These are phyloP conservation scores for Cydia pomonella DNA, from an alignment of 1,140 invertebrate species.

Conservation along the genomic window DNA sequence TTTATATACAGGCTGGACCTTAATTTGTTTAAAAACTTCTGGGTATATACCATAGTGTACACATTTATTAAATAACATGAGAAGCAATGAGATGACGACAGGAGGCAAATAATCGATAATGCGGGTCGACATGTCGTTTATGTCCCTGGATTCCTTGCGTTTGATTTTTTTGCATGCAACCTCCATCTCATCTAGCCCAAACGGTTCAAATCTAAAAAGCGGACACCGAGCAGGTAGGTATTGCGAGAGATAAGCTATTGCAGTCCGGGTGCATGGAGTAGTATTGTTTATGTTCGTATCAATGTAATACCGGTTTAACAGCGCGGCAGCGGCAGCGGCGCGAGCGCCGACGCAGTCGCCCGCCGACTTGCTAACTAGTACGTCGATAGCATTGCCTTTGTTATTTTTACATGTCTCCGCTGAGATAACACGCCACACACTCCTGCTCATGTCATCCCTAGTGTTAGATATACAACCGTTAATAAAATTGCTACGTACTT, in stretches of 20 bases:
- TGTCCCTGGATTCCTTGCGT: slow-evolving; percentile 6
- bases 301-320: slow-evolving; percentile 6
- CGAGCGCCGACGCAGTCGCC: neutral
- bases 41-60: neutral
- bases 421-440: neutral
- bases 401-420: slow-evolving; percentile 1
- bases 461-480: neutral
- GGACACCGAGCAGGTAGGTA: neutral
- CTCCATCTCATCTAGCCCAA: neutral
- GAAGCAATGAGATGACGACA: neutral
- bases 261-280: neutral
- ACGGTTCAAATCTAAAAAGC: neutral
- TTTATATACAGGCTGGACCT: too few relatives aligned
- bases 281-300: neutral
- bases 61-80: slow-evolving; percentile 6
- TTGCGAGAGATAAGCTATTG: neutral
- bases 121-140: slow-evolving; percentile 11
- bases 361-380: neutral
- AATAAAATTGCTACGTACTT: neutral
- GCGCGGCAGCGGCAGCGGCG: neutral
- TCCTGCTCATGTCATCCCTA: neutral
- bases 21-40: neutral
- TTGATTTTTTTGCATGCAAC: slow-evolving; percentile 13
- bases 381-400: neutral
- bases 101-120: slow-evolving; percentile 4